Conservation (phyloP, 2,888 invertebrate genomes). For the Macrophya annulata region DNA sequence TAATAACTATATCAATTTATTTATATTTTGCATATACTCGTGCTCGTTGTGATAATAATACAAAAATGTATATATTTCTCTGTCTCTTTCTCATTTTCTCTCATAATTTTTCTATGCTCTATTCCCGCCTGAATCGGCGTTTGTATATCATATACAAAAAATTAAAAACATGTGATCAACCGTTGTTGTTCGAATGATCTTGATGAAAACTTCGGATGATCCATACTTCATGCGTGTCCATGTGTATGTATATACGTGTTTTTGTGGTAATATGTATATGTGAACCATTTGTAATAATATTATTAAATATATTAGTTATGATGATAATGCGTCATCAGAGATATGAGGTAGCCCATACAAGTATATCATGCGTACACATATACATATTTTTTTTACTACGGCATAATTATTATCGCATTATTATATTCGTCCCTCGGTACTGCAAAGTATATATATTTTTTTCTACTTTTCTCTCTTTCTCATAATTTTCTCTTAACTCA, state of each 20-base stretch:
- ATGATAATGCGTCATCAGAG: constrained; percentile 12
- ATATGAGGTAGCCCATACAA: not conserved
- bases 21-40: not conserved
- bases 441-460: not conserved
- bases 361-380: not conserved
- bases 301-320: not conserved
- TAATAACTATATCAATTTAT: not conserved
- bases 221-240: too few relatives aligned
- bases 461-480: not conserved
- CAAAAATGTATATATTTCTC: too few relatives aligned
- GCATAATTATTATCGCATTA: not conserved
- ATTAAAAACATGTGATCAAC: not conserved
- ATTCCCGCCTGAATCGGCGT: not conserved
- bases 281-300: constrained; percentile 11
- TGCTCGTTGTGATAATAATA: too few relatives aligned
- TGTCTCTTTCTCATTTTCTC: not conserved
- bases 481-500: not conserved
- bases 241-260: too few relatives aligned
- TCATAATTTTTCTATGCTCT: not conserved
- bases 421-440: not conserved
- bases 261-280: too few relatives aligned
- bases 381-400: not conserved
- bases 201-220: not conserved
- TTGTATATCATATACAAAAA: not conserved
- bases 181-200: not conserved